Base-by-base conservation (phyloP, 2,797 vertebrate species). In the Zalophus californianus region DNA sequence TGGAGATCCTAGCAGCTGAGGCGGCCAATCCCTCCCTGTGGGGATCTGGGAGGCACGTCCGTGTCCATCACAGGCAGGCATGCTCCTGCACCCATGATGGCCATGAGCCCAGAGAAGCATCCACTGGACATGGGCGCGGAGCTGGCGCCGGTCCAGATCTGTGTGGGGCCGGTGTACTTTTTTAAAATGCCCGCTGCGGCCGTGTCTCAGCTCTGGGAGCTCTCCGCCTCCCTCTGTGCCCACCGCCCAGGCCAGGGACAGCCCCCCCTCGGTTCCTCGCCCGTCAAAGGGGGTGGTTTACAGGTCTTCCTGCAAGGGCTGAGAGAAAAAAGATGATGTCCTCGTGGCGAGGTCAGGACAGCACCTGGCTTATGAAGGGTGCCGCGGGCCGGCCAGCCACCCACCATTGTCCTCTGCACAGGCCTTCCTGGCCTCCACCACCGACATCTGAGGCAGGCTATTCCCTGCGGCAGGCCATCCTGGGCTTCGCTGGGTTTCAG, bases 361-460 rank as follows among this genome's bases (percentile, higher is more conserved):
- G 2, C 25, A 14, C 48, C 10, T 3, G 60, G 5, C 44, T 62
- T 32, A 9, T 12, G n/a, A 16, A n/a, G 15, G 35, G 29, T 4
- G 1, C 54, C 3, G 0, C 5, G 0, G 35, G 68, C 29, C 0
- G 5, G 44, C 15, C 18, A 13, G 14, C 21, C 54, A 13, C 44
- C 29, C 7, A 10, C 21, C 9, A 2, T 6, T 0, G 0, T 2
- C 23, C 82, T 38, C 52, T 2, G 44, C 44, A 5, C 6, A 1
- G 2, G 50, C 48, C 4, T 3, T 18, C 50, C 29, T 18, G 16
- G 3, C 21, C 14, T 41, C 52, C 16, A 1, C n/a, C 4, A 3
- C 1, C 0, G 18, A 14, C 0, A 1, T 50, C 2, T 0, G 13
- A 52, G 41, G 14, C 78, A 11, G 52, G 32, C 3, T 4, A 0